phyloP scores from a whole-genome alignment of 2,888 invertebrate genomes.

The Acleris holmiana region DNA sequence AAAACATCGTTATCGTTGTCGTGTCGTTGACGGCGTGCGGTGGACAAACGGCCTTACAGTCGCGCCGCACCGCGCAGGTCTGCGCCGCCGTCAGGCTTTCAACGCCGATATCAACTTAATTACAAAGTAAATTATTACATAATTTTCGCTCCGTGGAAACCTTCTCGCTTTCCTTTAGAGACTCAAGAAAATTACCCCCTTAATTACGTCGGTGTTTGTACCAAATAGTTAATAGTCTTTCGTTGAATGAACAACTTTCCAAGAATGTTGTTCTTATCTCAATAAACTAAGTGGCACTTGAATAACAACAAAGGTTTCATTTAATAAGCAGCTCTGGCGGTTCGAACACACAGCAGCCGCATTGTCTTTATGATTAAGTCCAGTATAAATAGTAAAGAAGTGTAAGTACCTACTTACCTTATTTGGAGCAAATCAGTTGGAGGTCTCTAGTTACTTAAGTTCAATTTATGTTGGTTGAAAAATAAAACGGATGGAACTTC shows the following conservation, averaged over 20 bases:
- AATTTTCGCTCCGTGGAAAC: constrained; percentile 2
- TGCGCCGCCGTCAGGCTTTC: neutral
- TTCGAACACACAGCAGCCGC: constrained; percentile 1
- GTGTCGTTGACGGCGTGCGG: too few species aligned
- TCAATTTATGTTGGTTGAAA: too few species aligned
- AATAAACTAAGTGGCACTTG: neutral
- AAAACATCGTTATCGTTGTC: too few species aligned
- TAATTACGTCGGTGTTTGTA: constrained; percentile 5
- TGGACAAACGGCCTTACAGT: too few species aligned
- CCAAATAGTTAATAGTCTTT: neutral
- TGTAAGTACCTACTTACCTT: neutral
- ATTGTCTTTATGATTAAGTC: constrained; percentile 10
- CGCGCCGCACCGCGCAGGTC: neutral
- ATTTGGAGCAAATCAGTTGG: too few species aligned
- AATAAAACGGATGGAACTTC: too few species aligned
- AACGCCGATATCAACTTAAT: constrained; percentile 3
- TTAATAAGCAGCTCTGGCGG: constrained; percentile 3
- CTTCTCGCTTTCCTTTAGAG: neutral
- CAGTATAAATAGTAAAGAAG: constrained; percentile 11
- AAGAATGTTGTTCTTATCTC: constrained; percentile 9
- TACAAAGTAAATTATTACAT: constrained; percentile 2
- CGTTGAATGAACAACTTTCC: constrained; percentile 1
- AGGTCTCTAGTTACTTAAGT: too few species aligned
- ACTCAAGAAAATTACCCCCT: neutral
- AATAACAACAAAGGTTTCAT: constrained; percentile 12